Evolutionary conservation across 1,140 invertebrate species (phyloP).

Genomic region (Nasonia giraulti): DNA sequence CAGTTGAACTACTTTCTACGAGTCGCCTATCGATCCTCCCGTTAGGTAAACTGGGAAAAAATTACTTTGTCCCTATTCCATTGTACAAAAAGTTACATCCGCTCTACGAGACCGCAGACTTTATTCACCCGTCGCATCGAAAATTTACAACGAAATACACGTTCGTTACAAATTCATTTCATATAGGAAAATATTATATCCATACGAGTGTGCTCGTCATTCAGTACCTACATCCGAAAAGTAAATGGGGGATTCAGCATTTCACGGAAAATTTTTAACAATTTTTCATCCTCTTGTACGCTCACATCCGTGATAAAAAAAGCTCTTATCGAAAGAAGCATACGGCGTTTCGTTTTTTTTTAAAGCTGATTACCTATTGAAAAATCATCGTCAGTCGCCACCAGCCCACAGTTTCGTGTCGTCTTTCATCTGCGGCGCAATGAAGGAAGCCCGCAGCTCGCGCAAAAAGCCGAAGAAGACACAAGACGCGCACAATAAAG

Average conservation of each 20-base stretch:
- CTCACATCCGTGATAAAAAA: too few species aligned
- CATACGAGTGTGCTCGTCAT: too few species aligned
- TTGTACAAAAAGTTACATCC: not conserved
- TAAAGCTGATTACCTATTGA: too few species aligned
- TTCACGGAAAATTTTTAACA: too few species aligned
- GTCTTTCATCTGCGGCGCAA: not conserved
- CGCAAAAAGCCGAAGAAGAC: not conserved
- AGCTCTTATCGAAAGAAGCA: too few species aligned
- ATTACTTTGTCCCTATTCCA: not conserved
- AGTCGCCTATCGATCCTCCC: not conserved
- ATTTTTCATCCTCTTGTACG: too few species aligned
- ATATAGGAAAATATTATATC: too few species aligned
- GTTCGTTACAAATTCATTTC: too few species aligned
- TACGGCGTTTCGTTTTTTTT: too few species aligned
- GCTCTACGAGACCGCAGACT: not conserved
- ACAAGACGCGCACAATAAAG: not conserved
- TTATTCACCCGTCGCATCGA: not conserved
- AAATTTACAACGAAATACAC: not conserved
- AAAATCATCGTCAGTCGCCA: not conserved
- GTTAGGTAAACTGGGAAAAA: not conserved
- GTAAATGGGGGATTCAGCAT: too few species aligned
- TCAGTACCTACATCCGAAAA: too few species aligned
- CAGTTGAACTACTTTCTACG: not conserved
- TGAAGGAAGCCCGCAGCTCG: not conserved
- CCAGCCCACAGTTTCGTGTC: not conserved